A percentile compares a stretch with the other conserved stretches of the same genome.
Evolutionary conservation across 2,113 vertebrate species (phyloP).

Genomic region (Octodon degus): DNA sequence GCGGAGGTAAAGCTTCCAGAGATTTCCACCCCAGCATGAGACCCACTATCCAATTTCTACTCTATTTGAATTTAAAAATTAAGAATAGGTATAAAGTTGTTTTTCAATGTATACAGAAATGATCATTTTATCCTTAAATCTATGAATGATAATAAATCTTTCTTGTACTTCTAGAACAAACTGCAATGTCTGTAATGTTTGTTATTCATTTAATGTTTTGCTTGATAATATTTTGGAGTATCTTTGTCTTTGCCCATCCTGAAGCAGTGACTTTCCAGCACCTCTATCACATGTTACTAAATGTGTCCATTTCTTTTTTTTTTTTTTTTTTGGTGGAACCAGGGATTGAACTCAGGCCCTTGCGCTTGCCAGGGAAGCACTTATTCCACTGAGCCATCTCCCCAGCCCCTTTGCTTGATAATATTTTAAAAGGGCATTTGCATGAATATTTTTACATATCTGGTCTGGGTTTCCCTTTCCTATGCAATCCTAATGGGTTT

Average conservation of each 20-base stretch:
- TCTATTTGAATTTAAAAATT: neutral
- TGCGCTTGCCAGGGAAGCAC: too few relatives aligned
- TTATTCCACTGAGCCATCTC: too few relatives aligned
- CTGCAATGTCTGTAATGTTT: neutral
- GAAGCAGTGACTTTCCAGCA: too few relatives aligned
- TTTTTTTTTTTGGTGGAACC: too few relatives aligned
- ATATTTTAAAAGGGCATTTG: neutral
- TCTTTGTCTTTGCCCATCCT: too few relatives aligned
- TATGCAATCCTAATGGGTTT: neutral
- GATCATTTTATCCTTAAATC: neutral
- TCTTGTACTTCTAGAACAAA: neutral
- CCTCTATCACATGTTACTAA: too few relatives aligned
- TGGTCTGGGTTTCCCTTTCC: slow-evolving; percentile 16
- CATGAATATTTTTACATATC: neutral
- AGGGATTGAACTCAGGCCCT: too few relatives aligned
- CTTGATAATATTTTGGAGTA: too few relatives aligned
- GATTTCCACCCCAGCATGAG: neutral
- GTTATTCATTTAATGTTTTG: neutral
- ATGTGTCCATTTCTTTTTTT: too few relatives aligned
- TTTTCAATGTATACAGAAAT: neutral
- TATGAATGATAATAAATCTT: slow-evolving; percentile 24
- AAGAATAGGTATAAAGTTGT: neutral
- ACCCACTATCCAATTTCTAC: neutral
- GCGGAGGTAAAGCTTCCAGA: neutral
- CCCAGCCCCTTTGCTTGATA: too few relatives aligned